Evolutionary conservation across 2,797 vertebrate species (phyloP).

Genomic region (Rhincodon typus): DNA sequence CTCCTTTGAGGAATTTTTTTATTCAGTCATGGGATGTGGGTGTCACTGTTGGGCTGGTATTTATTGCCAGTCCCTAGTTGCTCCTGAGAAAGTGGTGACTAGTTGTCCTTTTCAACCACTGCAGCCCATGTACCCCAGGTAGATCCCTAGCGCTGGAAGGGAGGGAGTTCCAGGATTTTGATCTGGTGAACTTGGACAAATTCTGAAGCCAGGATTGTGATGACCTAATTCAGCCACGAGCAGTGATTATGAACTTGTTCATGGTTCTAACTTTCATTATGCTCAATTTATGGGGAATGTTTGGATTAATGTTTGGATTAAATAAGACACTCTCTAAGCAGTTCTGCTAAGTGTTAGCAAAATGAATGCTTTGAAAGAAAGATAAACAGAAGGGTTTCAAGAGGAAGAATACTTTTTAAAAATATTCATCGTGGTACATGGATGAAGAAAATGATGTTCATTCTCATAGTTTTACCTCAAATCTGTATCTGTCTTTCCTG

Average conservation of each 20-base stretch:
- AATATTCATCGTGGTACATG: neutral
- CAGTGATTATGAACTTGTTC: neutral
- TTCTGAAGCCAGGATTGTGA: neutral
- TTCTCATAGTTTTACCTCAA: neutral
- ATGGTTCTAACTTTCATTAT: neutral
- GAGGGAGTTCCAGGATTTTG: too few species aligned
- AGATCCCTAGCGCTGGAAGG: too few species aligned
- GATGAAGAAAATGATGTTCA: neutral
- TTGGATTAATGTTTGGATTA: neutral
- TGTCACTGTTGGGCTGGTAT: too few species aligned
- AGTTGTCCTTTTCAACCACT: too few species aligned
- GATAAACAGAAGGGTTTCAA: neutral
- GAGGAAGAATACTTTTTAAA: neutral
- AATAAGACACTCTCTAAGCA: neutral
- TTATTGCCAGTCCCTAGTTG: too few species aligned
- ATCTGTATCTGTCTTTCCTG: neutral
- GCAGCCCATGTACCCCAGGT: too few species aligned
- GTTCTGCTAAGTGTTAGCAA: neutral
- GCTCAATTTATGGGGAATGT: too few species aligned
- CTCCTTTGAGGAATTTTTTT: neutral
- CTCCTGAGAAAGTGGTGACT: too few species aligned
- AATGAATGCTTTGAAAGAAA: neutral
- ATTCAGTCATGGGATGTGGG: too few species aligned
- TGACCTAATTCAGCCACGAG: neutral
- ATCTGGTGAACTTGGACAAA: neutral